Evolutionary conservation across 1,140 invertebrate genomes (phyloP), one percentile per base, ranked within the genome.

Genomic region (Macrocentrus cingulum): DNA sequence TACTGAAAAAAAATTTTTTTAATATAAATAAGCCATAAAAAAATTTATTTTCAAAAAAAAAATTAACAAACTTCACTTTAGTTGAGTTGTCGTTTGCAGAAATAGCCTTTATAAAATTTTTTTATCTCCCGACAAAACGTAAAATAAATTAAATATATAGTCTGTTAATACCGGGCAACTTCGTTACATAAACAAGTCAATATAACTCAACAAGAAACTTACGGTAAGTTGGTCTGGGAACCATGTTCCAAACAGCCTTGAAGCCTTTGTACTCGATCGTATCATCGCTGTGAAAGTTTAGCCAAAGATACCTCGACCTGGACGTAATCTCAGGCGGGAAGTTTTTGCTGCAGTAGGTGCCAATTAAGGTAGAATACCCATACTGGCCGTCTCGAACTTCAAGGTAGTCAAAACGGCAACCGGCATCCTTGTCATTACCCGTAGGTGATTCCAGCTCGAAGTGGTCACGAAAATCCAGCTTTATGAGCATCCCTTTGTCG

Each of bases 311-410:
- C 11, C 89, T 81, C 39, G 88, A 86, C 36, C 86, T 84, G 2
- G 91, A 92, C 20, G 84, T 85, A 59, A 94, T 85, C 68, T 88
- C 84, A 1, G 87, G 86, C 5, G 93, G 92, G 69, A 91, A 92
- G 49, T 84, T 81, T 15, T 83, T 82, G 29, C 91, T 92, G 66
- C 93, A 95, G 68, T 82, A 91, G 62, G 81, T 83, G 0, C 85
- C 85, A 42, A 90, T 68, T 6, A 83, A 75, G 29, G 81, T 82
- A n/a, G 90, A 91, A 76, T 89, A 94, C 0, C 91, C 92, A 65
- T 92, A 87, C n/a, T 86, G 85, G 0, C 93, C 93, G 68, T 95
- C 91, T 19, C 91, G 82, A 18, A 93, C 84, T 73, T 94, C 91
- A 34, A 95, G 77, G 76, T 83, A 92, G 77, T 95, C 92, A 77